A percentile compares a stretch with the other conserved stretches of the same genome.
phyloP scores from a whole-genome alignment of 2,113 vertebrate species.

The Elanus axillaris region DNA sequence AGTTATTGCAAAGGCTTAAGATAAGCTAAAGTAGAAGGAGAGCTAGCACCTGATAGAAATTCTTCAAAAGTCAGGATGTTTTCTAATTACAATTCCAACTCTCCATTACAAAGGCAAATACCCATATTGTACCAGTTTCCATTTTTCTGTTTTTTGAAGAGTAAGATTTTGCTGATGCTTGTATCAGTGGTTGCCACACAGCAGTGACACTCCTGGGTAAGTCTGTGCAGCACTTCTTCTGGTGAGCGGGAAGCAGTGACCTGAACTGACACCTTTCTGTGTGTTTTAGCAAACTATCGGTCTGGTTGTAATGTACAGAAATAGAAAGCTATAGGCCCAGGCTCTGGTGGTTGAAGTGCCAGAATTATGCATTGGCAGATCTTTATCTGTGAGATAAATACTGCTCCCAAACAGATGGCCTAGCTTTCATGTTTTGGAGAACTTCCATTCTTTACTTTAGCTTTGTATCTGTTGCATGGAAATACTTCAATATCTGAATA shows the following conservation, averaged over 20 bases:
- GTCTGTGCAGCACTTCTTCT: background rate
- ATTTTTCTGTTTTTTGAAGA: background rate
- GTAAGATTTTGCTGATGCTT: background rate
- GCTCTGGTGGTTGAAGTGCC: background rate
- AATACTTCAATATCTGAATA: background rate
- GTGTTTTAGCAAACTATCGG: background rate
- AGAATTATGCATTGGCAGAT: background rate
- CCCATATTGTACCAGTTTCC: background rate
- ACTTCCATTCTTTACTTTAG: background rate
- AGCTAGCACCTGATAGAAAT: background rate
- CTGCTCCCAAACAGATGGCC: background rate
- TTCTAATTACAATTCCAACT: background rate
- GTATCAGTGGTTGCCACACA: background rate
- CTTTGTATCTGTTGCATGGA: background rate
- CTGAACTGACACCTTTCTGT: background rate
- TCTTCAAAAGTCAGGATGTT: background rate
- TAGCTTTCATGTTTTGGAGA: background rate
- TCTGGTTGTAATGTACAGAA: background rate
- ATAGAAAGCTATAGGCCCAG: background rate
- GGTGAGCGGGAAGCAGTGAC: background rate
- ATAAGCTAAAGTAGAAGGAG: background rate
- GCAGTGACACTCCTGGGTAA: background rate
- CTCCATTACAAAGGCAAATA: background rate
- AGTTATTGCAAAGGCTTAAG: background rate
- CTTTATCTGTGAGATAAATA: background rate